Evolutionary conservation across 2,888 invertebrate species (phyloP), one percentile per base, ranked within the genome.

Genomic region (Neocrepidodera transversa): DNA sequence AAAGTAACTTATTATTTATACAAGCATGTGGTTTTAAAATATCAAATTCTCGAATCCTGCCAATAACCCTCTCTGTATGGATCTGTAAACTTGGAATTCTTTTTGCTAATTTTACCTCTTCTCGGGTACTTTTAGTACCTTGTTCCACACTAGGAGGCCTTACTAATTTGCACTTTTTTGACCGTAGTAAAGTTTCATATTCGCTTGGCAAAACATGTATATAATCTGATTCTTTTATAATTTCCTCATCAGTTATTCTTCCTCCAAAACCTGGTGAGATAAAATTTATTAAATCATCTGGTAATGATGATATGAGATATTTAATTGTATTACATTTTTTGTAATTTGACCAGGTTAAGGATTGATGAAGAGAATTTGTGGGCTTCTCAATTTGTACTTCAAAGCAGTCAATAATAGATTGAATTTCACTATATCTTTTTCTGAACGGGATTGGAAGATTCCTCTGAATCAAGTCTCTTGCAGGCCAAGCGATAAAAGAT

Each of bases 261-360:
- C 54, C 49, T 3, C 43, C 43, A 49, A 30, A 59, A 18, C 54
- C 59, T 6, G 6, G 2, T 3, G 59, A 54, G 17, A 54, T 36
- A 35, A 49, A 59, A 49, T 59, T 54, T 1, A 58, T 48, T 10
- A 54, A 20, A 18, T 50, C 54, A 36, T 49, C 36, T 40, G 54
- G 59, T 13, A 49, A 49, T 13, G n/a, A 35, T 5, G 54, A 49
- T 13, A 59, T 50, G 3, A 50, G 17, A 36, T 43, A 54, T 40
- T 59, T 55, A 1, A 54, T 1, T 6, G 59, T 49, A 40, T 58
- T 48, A 16, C 36, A 13, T 20, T 38, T 53, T 38, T 59, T 49
- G 11, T 59, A 59, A 1, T 54, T 6, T 13, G 59, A 59, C 50
- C 45, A 47, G 2, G 45, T 26, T n/a, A 13, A 2, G 2, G 45